phyloP scores from a whole-genome alignment of 2,113 vertebrate species.

The Sisor rabdophorus region DNA sequence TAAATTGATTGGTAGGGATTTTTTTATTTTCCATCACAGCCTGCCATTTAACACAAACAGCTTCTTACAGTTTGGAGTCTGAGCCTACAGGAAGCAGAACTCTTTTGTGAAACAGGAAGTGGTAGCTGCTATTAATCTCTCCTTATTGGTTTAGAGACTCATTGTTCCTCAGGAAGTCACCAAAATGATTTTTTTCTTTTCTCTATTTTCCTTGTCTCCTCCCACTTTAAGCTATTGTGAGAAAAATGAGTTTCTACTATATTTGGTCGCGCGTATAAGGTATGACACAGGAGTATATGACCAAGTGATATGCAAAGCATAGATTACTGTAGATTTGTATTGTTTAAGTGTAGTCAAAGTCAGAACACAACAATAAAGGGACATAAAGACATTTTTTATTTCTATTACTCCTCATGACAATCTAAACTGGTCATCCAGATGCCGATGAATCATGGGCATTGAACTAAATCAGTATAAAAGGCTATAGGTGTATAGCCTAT shows the following conservation, averaged over 20 bases:
- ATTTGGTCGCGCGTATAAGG: slow-evolving; percentile 47
- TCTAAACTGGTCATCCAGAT: not conserved
- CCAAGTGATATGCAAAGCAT: slow-evolving; percentile 55
- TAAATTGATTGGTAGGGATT: not conserved
- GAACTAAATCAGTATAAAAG: not conserved
- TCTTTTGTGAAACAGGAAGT: slow-evolving; percentile 60
- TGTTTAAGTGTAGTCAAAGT: slow-evolving; percentile 36
- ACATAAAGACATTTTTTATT: not conserved
- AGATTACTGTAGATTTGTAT: slow-evolving; percentile 36
- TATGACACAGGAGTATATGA: slow-evolving; percentile 14
- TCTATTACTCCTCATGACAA: not conserved
- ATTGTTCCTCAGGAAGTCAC: slow-evolving; percentile 70
- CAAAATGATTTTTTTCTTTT: slow-evolving; percentile 54
- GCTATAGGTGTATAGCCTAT: not conserved
- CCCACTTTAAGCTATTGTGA: slow-evolving; percentile 55
- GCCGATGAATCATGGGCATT: not conserved
- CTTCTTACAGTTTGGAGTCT: slow-evolving; percentile 54
- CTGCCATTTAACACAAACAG: slow-evolving; percentile 49
- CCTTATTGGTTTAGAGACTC: slow-evolving; percentile 45
- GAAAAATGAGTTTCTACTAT: slow-evolving; percentile 55
- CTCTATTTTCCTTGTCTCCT: not conserved
- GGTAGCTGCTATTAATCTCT: slow-evolving; percentile 48
- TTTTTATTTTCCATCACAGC: slow-evolving; percentile 14
- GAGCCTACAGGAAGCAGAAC: slow-evolving; percentile 62
- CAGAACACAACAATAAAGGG: not conserved